Conservation (phyloP, 1,140 invertebrate species). For the Hetaerina americana region DNA sequence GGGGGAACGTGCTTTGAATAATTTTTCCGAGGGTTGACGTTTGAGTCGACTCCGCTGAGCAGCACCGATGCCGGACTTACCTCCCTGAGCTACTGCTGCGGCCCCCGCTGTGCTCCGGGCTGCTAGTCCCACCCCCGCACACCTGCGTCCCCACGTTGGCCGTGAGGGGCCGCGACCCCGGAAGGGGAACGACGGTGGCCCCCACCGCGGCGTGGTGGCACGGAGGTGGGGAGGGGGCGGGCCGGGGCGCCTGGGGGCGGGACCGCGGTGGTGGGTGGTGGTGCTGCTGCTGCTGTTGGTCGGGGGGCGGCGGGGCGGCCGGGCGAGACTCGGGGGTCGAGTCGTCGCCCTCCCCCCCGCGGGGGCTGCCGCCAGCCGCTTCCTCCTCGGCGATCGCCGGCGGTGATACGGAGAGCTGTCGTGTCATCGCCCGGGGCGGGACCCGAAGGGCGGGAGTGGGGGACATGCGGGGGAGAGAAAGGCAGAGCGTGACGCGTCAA, state of each 20-base stretch:
- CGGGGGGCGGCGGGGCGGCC: background rate
- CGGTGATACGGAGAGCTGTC: slow-evolving; percentile 24
- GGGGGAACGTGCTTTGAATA: no score
- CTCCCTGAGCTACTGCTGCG: slow-evolving; percentile 13
- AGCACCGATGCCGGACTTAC: no score
- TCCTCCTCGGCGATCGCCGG: slow-evolving; percentile 33
- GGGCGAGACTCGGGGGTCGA: background rate
- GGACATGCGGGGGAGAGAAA: no score
- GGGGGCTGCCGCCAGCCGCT: slow-evolving; percentile 31
- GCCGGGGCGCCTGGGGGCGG: background rate
- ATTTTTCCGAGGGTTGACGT: no score
- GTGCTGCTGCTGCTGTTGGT: no score
- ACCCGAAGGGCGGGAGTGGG: no score
- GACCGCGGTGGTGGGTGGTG: background rate
- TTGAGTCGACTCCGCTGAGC: no score
- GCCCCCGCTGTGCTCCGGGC: slow-evolving; percentile 6
- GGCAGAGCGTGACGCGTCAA: no score
- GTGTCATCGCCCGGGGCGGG: no score
- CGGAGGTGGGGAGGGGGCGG: slow-evolving; percentile 6
- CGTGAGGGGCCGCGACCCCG: background rate
- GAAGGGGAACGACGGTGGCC: slow-evolving; percentile 2
- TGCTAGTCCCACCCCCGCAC: background rate
- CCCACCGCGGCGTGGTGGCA: no score
- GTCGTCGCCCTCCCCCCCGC: slow-evolving; percentile 9
- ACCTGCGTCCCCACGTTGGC: background rate